A percentile compares a stretch with the other conserved stretches of the same genome.
Conservation (phyloP, 1,140 invertebrate species). For the Heliothis subflexa region DNA sequence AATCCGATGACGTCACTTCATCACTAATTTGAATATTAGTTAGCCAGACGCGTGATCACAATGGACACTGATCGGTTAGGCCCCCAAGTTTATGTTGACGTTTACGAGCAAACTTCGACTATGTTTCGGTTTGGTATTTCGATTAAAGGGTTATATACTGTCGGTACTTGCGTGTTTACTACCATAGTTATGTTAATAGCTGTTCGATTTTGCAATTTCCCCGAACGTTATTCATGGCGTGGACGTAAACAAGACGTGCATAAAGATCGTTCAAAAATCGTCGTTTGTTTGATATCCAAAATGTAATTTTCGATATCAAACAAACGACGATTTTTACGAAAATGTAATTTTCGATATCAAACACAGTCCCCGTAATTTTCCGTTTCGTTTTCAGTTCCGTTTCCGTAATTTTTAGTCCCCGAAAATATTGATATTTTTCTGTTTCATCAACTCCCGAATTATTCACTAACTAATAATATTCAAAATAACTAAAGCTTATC, state of each 20-base stretch:
- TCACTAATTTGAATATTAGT: slow-evolving; percentile 69
- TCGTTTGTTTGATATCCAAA: too few relatives aligned
- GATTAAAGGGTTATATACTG: slow-evolving; percentile 45
- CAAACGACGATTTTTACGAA: too few relatives aligned
- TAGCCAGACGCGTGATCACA: slow-evolving; percentile 54
- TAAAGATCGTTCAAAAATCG: not conserved
- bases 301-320: too few relatives aligned
- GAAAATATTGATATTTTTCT: too few relatives aligned
- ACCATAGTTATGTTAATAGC: slow-evolving; percentile 1
- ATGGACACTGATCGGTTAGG: slow-evolving; percentile 43
- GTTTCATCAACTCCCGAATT: too few relatives aligned
- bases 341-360: too few relatives aligned
- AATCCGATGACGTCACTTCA: slow-evolving; percentile 65
- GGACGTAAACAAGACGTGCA: not conserved
- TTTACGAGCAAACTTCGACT: slow-evolving; percentile 54
- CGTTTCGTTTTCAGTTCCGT: too few relatives aligned
- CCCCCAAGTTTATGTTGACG: slow-evolving; percentile 53
- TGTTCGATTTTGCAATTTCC: slow-evolving; percentile 17
- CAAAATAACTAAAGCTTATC: not conserved
- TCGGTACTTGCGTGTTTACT: slow-evolving; percentile 13
- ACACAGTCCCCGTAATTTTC: too few relatives aligned
- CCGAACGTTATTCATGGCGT: slow-evolving; percentile 10
- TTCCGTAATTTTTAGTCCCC: too few relatives aligned
- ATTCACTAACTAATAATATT: not conserved
- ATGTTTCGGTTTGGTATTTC: slow-evolving; percentile 41